Evolutionary conservation across 2,888 invertebrate species (phyloP), one percentile per base, ranked within the genome.

Genomic region (Camptogramma bilineatum): DNA sequence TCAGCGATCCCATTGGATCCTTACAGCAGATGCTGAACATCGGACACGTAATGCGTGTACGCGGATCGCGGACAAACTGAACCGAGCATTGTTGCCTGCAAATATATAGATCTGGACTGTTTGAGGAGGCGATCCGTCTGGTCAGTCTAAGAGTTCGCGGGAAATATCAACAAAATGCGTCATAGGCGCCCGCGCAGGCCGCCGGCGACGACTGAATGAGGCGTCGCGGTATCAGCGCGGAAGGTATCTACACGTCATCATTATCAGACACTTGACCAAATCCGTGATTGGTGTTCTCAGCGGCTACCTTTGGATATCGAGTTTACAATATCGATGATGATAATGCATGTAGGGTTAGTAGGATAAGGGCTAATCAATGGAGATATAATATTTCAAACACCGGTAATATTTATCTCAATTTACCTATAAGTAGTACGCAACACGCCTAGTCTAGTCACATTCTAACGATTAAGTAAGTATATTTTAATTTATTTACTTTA

Each of bases 91-190:
- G 70, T 66, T 54, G 67, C 76, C 77, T 77, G 77, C 86, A 86
- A 76, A 80, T 88, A 85, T 89, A 85, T 89, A 90, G 76, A 75
- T 79, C 70, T 71, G 75, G 69, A 89, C 86, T 84, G 19, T 44
- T 55, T 18, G 75, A 71, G 71, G 72, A 73, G 79, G 73, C 79
- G 80, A 82, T 83, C 75, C 79, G 78, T 76, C 76, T 62, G 76
- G 70, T 66, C 70, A 74, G 74, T 75, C 77, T 72, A 74, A 77
- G 74, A 67, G 76, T 73, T 75, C 72, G 82, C 77, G 85, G 85
- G 79, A 84, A 86, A 84, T 75, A 87, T 77, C 81, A 85, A 84
- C 82, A 86, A 28, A 79, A 64, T 69, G 67, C 68, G 72, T 74
- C 73, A 76, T 58, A 67, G 34, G 83, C 82, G 81, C 76, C 71